Conservation (phyloP, 2,797 vertebrate species). For the Sciurus carolinensis region DNA sequence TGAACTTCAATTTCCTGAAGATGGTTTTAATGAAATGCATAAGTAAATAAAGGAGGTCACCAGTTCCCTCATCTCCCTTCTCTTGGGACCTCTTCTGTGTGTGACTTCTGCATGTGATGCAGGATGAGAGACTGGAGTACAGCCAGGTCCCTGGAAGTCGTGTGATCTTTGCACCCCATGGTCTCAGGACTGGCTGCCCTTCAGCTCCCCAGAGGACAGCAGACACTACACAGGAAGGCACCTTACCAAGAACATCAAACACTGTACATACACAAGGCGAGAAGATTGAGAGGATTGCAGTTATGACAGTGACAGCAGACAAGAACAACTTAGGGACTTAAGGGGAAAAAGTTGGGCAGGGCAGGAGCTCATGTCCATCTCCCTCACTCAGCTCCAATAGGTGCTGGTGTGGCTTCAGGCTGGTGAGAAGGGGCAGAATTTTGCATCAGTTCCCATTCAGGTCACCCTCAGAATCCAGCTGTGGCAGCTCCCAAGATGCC, state of each 20-base stretch:
- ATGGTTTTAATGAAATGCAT: neutral
- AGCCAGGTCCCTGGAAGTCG: neutral
- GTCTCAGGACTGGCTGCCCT: neutral
- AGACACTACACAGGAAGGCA: neutral
- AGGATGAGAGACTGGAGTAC: neutral
- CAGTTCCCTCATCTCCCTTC: neutral
- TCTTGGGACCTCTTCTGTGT: neutral
- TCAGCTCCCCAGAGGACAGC: neutral
- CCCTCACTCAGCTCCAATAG: constrained; percentile 94
- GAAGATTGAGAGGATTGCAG: neutral
- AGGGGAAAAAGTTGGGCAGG: neutral
- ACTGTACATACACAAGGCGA: fast-evolving
- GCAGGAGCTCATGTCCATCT: constrained; percentile 12
- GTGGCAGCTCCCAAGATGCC: constrained; percentile 98
- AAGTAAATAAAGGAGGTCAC: neutral
- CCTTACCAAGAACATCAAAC: neutral
- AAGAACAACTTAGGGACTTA: neutral
- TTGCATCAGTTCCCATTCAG: constrained; percentile 94
- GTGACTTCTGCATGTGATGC: too few relatives aligned
- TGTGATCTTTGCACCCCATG: neutral
- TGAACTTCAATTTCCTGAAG: too few relatives aligned
- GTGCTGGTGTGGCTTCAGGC: constrained; percentile 97
- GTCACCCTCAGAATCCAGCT: constrained; percentile 97
- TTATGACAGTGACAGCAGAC: neutral
- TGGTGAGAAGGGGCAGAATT: constrained; percentile 96